A percentile compares a stretch with the other conserved stretches of the same genome.
These are phyloP conservation scores for Iselma pallidipennis DNA, from an alignment of 2,888 invertebrate species.

Conservation along the genomic window DNA sequence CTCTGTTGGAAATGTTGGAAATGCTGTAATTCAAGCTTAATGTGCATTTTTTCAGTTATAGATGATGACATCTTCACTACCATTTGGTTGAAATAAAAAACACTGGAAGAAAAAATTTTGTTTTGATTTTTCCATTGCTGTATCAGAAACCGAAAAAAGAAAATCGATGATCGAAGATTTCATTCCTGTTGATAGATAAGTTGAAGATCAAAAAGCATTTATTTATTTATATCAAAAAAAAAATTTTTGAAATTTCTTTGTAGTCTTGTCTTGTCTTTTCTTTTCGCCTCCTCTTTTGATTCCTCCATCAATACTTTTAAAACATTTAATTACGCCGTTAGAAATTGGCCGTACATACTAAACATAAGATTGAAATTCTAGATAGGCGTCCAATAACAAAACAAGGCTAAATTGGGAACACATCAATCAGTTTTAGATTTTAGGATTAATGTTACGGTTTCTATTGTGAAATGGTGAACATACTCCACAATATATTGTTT, in stretches of 20 bases:
- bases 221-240: too few species aligned
- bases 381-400: not conserved
- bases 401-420: not conserved
- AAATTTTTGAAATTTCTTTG: too few species aligned
- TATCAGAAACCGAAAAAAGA: too few species aligned
- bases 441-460: constrained; percentile 1
- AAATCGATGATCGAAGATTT: too few species aligned
- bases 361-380: not conserved
- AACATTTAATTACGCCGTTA: constrained; percentile 10
- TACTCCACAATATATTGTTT: not conserved
- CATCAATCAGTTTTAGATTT: constrained; percentile 7
- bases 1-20: too few species aligned
- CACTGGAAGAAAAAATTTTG: not conserved
- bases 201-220: too few species aligned
- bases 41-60: too few species aligned
- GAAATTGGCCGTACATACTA: constrained; percentile 5
- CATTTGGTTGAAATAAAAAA: not conserved
- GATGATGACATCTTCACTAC: too few species aligned
- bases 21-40: too few species aligned
- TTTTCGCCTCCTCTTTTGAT: not conserved
- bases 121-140: too few species aligned
- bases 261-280: too few species aligned
- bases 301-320: not conserved
- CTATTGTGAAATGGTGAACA: not conserved
- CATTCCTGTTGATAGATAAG: too few species aligned